Base-by-base conservation (phyloP, 2,888 invertebrate genomes). In the Nomada ferruginata region DNA sequence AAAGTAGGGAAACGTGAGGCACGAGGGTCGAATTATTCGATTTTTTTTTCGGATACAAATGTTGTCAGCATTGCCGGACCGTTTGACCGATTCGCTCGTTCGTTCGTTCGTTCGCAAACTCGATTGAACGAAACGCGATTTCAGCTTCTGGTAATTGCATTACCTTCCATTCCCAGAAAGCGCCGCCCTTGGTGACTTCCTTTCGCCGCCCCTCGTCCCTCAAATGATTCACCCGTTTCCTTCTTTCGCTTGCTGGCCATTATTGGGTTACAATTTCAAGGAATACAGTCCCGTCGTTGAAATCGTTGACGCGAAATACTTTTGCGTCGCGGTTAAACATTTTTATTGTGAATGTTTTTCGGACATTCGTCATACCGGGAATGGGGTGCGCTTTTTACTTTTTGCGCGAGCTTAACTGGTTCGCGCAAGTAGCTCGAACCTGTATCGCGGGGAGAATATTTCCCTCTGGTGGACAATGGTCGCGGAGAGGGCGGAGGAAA, bases 81-180 rank as follows among this genome's bases (percentile, higher is more conserved):
- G 68, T 71, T 85, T 82, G 87, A 82, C 87, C 89, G 90, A 90
- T 90, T 88, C 88, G 89, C 87, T 87, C 86, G 82, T 83, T 57
- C 69, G 69, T 69, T 29, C 29, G 29, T 81, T 57, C 57, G 57
- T 11, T 89, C 90, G 88, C 91, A 92, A 92, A 92, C 86, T 92
- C 90, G 86, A 91, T 92, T 92, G 87, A 78, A 77, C 87, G 83
- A 89, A 91, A 92, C 91, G 88, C 90, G 90, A 92, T 92, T 92
- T 90, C 88, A 90, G 89, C 87, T 87, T 85, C 74, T 84, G 86
- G 90, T 92, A 93, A 93, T 92, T 90, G 89, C 86, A 87, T 92
- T 92, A 91, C 87, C 79, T 83, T 85, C 87, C 86, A 84, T 88
- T 89, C 87, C 85, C 86, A 85, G 89, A 89, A 89, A 89, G 86